phyloP scores from a whole-genome alignment of 1,140 invertebrate species.

The Drosophila santomea region DNA sequence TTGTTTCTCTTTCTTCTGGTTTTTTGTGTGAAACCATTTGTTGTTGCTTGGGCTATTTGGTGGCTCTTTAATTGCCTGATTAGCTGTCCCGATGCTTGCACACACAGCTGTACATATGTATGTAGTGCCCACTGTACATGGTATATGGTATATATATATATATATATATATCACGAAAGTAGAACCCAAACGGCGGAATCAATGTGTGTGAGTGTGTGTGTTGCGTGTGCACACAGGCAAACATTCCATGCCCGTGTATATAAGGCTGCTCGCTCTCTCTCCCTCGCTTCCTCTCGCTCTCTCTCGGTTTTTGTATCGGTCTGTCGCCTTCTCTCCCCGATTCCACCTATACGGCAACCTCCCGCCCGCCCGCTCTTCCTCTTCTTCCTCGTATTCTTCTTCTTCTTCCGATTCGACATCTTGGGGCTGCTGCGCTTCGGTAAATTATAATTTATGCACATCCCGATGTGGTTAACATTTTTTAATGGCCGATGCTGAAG shows the following conservation, averaged over 20 bases:
- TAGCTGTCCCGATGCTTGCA: constrained; percentile 38
- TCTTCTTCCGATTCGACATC: constrained; percentile 22
- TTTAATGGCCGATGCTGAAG: constrained; percentile 19
- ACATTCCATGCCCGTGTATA: constrained; percentile 44
- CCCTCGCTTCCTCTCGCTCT: constrained; percentile 13
- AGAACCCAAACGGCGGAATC: constrained; percentile 44
- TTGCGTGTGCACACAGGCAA: constrained; percentile 31
- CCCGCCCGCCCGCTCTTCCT: too few relatives aligned
- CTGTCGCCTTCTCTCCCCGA: constrained; percentile 43
- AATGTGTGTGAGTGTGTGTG: constrained; percentile 7
- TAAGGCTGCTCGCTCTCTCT: constrained; percentile 15
- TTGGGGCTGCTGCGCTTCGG: constrained; percentile 44
- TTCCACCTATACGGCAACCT: constrained; percentile 45
- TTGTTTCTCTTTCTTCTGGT: constrained; percentile 31
- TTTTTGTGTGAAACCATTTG: constrained; percentile 8
- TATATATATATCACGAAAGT: constrained; percentile 25
- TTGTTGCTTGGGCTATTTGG: constrained; percentile 31
- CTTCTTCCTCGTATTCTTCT: not conserved
- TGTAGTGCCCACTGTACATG: too few relatives aligned
- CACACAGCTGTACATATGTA: constrained; percentile 13
- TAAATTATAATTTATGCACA: constrained; percentile 51
- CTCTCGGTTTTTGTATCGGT: constrained; percentile 26
- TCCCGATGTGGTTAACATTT: constrained; percentile 27
- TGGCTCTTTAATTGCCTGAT: constrained; percentile 55
- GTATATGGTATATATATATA: constrained; percentile 12